A percentile compares a stretch with the other conserved stretches of the same genome.
phyloP scores from a whole-genome alignment of 1,140 invertebrate species.

The Pygmarrhopalites habei region DNA sequence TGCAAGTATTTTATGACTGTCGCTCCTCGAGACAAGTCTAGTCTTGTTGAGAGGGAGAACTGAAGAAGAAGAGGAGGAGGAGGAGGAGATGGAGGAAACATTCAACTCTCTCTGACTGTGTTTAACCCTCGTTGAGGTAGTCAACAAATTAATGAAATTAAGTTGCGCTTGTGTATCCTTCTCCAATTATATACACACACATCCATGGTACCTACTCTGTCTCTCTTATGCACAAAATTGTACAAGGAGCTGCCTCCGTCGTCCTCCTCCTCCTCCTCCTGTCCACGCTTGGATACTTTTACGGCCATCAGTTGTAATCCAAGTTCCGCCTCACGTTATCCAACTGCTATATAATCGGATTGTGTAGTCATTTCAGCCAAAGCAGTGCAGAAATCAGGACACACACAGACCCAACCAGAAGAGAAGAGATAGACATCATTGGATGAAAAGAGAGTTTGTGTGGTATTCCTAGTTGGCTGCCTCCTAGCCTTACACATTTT shows the following conservation, averaged over 20 bases:
- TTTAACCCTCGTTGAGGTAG: constrained; percentile 12
- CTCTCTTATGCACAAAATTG: no score
- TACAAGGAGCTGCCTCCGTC: no score
- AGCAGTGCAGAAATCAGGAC: no score
- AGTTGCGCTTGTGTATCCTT: not conserved
- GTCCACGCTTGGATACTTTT: constrained; percentile 20
- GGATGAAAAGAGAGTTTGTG: not conserved
- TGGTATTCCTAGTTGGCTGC: not conserved
- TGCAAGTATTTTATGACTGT: constrained; percentile 16
- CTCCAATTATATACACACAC: no score
- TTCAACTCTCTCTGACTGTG: not conserved
- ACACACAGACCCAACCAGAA: no score
- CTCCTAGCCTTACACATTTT: not conserved
- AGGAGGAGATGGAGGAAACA: no score
- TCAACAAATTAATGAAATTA: constrained; percentile 26
- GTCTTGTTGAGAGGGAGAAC: not conserved
- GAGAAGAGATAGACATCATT: no score
- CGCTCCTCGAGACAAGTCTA: not conserved
- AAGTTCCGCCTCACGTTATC: constrained; percentile 8
- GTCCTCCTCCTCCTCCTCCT: constrained; percentile 11
- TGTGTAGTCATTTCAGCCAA: not conserved
- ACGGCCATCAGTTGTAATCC: constrained; percentile 8
- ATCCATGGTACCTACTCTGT: not conserved
- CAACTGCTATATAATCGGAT: not conserved
- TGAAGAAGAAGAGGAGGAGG: not conserved